Evolutionary conservation across 2,888 invertebrate species (phyloP).

Genomic region (Laspeyria flexula): DNA sequence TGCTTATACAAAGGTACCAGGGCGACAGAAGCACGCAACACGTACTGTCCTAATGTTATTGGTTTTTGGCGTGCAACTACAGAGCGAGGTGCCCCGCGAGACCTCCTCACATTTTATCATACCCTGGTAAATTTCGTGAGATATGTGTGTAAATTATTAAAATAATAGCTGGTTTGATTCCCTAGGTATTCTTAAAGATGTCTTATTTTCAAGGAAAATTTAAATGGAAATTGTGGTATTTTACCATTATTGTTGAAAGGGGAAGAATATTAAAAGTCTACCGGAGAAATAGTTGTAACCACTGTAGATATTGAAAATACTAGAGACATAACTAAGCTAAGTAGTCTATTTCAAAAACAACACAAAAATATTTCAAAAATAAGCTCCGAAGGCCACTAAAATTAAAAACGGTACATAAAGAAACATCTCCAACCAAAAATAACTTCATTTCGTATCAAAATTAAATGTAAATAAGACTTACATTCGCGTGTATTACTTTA

Average conservation of each 20-base stretch:
- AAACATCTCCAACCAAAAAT: neutral
- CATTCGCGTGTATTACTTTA: constrained; percentile 8
- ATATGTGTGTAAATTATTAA: constrained; percentile 72
- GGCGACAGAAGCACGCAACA: constrained; percentile 64
- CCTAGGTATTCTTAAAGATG: constrained; percentile 28
- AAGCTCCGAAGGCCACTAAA: too few relatives aligned
- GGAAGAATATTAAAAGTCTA: too few relatives aligned
- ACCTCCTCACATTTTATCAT: constrained; percentile 71
- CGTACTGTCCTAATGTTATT: constrained; percentile 78
- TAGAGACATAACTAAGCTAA: too few relatives aligned
- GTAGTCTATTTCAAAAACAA: too few relatives aligned
- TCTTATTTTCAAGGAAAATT: neutral
- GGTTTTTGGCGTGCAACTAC: constrained; percentile 67
- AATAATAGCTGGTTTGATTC: constrained; percentile 45
- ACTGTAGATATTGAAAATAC: too few relatives aligned
- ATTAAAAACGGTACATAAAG: too few relatives aligned
- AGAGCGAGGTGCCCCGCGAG: constrained; percentile 59
- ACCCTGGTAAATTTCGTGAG: constrained; percentile 61
- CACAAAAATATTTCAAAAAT: too few relatives aligned
- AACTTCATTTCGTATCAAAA: neutral
- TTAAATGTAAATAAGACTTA: constrained; percentile 3
- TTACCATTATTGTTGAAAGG: too few relatives aligned
- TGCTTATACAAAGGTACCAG: constrained; percentile 50
- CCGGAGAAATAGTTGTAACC: too few relatives aligned
- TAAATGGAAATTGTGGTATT: neutral